Conservation (phyloP, 2,113 vertebrate species). For the Plecturocebus donacophilus region DNA sequence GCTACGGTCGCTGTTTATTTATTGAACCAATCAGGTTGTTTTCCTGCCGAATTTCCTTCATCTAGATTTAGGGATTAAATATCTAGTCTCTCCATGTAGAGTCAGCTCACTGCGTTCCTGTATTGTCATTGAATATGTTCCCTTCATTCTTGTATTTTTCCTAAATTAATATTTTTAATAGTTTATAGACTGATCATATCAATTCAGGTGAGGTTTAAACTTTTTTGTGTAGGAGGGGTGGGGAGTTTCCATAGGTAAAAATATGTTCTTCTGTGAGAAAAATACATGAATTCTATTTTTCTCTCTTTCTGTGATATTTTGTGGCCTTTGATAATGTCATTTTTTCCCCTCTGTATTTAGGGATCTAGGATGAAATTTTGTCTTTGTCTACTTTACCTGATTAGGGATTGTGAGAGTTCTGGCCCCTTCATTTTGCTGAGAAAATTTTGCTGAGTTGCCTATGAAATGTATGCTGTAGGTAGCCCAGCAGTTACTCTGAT, state of each 20-base stretch:
- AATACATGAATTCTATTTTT: background rate
- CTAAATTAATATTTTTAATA: conserved; percentile 17
- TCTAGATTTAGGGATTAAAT: background rate
- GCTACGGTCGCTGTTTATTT: background rate
- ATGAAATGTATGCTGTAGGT: background rate
- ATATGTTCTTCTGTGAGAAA: background rate
- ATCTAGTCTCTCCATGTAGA: background rate
- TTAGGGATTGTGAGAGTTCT: background rate
- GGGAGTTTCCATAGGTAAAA: background rate
- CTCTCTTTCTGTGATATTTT: conserved; percentile 4
- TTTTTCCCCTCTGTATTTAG: background rate
- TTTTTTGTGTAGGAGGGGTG: accelerated
- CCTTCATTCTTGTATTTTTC: background rate
- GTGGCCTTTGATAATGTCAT: background rate
- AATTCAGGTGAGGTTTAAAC: background rate
- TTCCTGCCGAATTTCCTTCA: background rate
- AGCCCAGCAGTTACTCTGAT: background rate
- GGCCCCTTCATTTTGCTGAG: background rate
- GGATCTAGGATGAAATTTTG: background rate
- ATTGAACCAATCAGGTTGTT: background rate
- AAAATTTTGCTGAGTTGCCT: background rate
- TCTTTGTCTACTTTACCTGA: background rate
- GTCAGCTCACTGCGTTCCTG: background rate
- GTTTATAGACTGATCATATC: background rate
- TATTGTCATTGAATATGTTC: background rate